phyloP scores from a whole-genome alignment of 2,888 invertebrate genomes.

The Ochropacha duplaris region DNA sequence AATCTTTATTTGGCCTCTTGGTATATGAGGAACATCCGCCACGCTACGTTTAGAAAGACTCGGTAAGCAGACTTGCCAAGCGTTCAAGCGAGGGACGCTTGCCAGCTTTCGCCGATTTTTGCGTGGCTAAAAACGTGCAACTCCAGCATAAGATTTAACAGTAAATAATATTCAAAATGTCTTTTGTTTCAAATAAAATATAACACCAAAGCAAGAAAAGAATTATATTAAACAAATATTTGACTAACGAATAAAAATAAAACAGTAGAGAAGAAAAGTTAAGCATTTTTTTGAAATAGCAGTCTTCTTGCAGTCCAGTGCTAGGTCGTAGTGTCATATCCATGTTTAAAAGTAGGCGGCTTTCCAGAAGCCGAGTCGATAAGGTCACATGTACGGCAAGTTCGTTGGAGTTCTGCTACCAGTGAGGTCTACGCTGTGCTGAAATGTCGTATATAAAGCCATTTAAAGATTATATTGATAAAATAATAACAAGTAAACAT shows the following conservation, averaged over 20 bases:
- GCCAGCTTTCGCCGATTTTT: no score
- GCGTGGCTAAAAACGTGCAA: no score
- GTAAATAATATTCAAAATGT: no score
- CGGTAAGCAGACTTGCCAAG: no score
- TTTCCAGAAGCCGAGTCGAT: conserved; percentile 54
- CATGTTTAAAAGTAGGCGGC: conserved; percentile 42
- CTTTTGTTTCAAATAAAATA: neutral
- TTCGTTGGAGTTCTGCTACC: conserved; percentile 56
- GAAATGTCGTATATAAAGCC: conserved; percentile 7
- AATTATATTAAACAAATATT: neutral
- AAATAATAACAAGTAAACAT: neutral
- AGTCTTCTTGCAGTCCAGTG: neutral
- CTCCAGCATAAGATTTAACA: no score
- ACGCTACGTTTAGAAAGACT: no score
- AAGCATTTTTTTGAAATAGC: neutral
- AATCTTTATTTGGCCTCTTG: no score
- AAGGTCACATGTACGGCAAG: conserved; percentile 76
- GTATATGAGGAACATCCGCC: no score
- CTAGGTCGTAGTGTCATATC: conserved; percentile 15
- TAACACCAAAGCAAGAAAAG: neutral
- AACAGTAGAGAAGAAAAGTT: neutral
- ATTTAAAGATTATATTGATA: no score
- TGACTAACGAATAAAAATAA: neutral
- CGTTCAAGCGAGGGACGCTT: no score
- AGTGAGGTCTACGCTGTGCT: conserved; percentile 46